Evolutionary conservation across 2,888 invertebrate species (phyloP).

Genomic region (Microctonus hyperodae): DNA sequence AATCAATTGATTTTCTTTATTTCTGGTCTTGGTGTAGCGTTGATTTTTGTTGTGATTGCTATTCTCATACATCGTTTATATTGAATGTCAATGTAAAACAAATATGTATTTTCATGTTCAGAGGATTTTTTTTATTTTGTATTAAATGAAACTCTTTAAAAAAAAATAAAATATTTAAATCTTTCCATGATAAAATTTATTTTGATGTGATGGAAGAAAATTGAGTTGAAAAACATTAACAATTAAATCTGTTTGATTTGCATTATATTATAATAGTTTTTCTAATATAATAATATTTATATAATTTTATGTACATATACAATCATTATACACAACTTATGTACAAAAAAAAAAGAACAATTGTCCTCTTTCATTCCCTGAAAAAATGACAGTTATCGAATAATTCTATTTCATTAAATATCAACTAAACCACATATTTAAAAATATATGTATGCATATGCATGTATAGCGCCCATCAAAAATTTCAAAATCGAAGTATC

Average conservation of each 20-base stretch:
- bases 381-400: constrained; percentile 7
- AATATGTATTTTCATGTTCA: not conserved
- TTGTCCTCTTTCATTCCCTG: not conserved
- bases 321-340: constrained; percentile 41
- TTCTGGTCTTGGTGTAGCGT: constrained; percentile 69
- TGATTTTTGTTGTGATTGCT: constrained; percentile 71
- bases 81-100: constrained; percentile 23
- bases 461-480: too few species aligned
- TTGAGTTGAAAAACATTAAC: not conserved
- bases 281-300: constrained; percentile 42
- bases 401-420: not conserved
- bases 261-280: constrained; percentile 43
- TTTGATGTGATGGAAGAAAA: constrained; percentile 3
- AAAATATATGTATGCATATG: constrained; percentile 2
- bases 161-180: constrained; percentile 29
- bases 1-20: constrained; percentile 69
- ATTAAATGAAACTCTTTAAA: constrained; percentile 39
- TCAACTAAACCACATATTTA: constrained; percentile 28
- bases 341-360: constrained; percentile 32
- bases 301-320: constrained; percentile 40
- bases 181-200: constrained; percentile 16
- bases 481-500: too few species aligned
- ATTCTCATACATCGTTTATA: constrained; percentile 66
- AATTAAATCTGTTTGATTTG: constrained; percentile 33
- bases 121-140: constrained; percentile 32